Base-by-base conservation (phyloP, 2,797 vertebrate genomes). In the Arnoldichthys spilopterus region DNA sequence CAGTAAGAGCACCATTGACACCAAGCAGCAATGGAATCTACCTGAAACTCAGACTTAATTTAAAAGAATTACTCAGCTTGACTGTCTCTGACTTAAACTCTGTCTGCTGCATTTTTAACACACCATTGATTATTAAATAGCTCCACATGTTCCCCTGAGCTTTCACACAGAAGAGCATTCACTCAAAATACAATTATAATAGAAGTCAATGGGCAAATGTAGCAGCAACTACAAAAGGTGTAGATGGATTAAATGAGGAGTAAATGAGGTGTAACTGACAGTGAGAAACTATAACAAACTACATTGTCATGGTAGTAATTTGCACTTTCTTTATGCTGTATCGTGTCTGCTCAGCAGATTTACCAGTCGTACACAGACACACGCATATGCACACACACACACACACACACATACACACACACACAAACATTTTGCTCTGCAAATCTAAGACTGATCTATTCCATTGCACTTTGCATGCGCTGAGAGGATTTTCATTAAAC, bases 401-500 rank as follows among this genome's bases (percentile, higher is more conserved):
- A 37, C 34, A 37, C 34, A 37, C 34, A 37, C 34, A 37, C 34
- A 37, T 7, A 67, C 68, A 71, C 66, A 70, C 40, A 24, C n/a
- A 53, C 58, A 70, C 54, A 81, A 78, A 82, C 67, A 78, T 45
- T 54, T 51, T 72, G 24, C 28, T 53, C 40, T 61, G 22, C 89
- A 93, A 93, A 94, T 92, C 93, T 86, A 89, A 90, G 85, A 85
- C 82, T 80, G 87, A 79, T 88, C 69, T 76, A 28, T 86, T 88
- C 85, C 78, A 72, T 90, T 53, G 89, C 87, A 85, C 90, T 87
- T 85, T 83, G 85, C 85, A 81, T 79, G 91, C 75, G 86, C 88
- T 89, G 80, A 86, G 80, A 86, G 90, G 91, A 91, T 92, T 93
- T 91, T 92, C 89, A 91, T 90, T 93, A 93, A 93, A 90, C 89